These are phyloP conservation scores for Apamea sordens DNA, from an alignment of 2,888 invertebrate genomes.

Conservation along the genomic window DNA sequence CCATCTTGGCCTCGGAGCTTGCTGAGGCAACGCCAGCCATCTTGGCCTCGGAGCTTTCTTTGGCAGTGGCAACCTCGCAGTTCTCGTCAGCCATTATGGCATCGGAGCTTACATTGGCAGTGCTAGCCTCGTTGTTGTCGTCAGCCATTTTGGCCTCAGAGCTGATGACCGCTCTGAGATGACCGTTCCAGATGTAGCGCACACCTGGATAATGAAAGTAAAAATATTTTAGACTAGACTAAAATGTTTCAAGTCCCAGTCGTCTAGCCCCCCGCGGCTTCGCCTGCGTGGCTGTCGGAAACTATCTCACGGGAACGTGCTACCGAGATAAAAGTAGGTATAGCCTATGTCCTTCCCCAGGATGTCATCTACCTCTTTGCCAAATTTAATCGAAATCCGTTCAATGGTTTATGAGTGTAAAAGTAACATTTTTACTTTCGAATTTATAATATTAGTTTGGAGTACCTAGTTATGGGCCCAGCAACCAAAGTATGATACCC, in stretches of 20 bases:
- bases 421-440: neutral
- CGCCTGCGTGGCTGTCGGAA: neutral
- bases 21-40: neutral
- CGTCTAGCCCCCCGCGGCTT: too few species aligned
- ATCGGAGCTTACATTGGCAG: neutral
- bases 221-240: neutral
- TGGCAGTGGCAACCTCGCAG: neutral
- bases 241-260: neutral
- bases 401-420: neutral
- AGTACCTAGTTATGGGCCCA: neutral
- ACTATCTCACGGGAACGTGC: neutral
- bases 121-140: neutral
- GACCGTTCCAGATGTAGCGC: neutral
- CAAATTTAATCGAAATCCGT: neutral
- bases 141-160: neutral
- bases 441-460: neutral
- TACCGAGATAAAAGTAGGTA: neutral
- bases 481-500: neutral
- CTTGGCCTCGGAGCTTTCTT: neutral
- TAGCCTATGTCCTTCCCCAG: neutral
- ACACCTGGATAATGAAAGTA: neutral
- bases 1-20: neutral
- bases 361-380: neutral
- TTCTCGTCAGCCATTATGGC: neutral
- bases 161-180: neutral